Conservation (phyloP, 2,113 vertebrate species). For the Syrmaticus mikado region DNA sequence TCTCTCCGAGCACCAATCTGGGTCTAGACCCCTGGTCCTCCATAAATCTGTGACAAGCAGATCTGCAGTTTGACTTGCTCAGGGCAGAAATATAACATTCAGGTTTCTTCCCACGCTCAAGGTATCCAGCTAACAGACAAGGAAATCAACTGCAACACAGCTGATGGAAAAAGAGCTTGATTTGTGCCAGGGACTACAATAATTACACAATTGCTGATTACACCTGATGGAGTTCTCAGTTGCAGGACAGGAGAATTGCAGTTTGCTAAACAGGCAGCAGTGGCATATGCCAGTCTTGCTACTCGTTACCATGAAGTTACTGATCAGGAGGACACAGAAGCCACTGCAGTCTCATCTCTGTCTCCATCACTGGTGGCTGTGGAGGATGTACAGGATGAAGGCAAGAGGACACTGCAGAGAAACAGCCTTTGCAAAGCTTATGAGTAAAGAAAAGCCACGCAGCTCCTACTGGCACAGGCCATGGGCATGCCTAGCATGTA, state of each 20-base stretch:
- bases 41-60: rapidly evolving
- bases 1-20: background rate
- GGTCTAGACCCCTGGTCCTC: background rate
- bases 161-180: background rate
- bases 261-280: background rate
- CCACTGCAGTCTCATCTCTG: background rate
- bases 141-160: background rate
- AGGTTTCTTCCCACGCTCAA: background rate
- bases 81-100: background rate
- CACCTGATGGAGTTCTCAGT: background rate
- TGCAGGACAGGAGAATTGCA: background rate
- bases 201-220: background rate
- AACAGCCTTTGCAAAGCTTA: background rate
- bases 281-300: background rate
- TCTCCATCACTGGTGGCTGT: background rate
- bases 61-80: background rate
- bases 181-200: background rate
- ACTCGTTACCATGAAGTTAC: background rate
- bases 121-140: background rate
- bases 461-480: background rate
- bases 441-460: rapidly evolving
- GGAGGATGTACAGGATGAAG: background rate
- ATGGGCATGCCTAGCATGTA: too few species aligned
- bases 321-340: background rate
- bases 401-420: background rate